phyloP scores from a whole-genome alignment of 2,113 vertebrate species.

The Mesembrinibis cayennensis region DNA sequence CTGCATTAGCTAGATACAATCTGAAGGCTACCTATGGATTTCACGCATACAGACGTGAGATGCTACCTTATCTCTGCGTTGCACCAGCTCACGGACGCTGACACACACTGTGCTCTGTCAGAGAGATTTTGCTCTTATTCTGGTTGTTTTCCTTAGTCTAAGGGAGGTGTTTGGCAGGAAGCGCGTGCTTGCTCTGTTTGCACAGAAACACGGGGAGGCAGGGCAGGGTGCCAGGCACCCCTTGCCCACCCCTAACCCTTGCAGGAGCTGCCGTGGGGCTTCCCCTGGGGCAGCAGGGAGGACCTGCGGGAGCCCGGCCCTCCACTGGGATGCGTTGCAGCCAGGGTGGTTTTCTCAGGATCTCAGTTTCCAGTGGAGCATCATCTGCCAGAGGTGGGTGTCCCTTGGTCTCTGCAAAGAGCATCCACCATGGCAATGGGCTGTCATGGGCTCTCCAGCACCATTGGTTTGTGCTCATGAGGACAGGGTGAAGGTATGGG shows the following conservation, averaged over 20 bases:
- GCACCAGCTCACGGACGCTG: accelerated
- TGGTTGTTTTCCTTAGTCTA: background rate
- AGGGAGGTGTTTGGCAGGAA: background rate
- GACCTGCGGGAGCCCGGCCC: background rate
- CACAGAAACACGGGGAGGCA: background rate
- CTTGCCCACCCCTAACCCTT: accelerated
- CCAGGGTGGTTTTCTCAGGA: background rate
- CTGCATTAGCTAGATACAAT: background rate
- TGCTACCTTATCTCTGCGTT: background rate
- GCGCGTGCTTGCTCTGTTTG: background rate
- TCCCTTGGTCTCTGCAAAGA: background rate
- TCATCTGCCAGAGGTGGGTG: background rate
- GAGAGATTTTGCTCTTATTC: background rate
- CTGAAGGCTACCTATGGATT: background rate
- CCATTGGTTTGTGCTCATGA: accelerated
- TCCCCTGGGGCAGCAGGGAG: background rate
- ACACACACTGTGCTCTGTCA: background rate
- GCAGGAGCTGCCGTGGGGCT: background rate
- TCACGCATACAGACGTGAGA: accelerated
- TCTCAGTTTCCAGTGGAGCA: background rate
- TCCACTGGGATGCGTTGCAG: background rate
- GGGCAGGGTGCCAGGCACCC: background rate
- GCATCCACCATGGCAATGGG: background rate
- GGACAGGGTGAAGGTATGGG: background rate
- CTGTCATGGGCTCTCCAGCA: background rate